phyloP scores from a whole-genome alignment of 2,113 vertebrate genomes.

The Oryzias woworae region DNA sequence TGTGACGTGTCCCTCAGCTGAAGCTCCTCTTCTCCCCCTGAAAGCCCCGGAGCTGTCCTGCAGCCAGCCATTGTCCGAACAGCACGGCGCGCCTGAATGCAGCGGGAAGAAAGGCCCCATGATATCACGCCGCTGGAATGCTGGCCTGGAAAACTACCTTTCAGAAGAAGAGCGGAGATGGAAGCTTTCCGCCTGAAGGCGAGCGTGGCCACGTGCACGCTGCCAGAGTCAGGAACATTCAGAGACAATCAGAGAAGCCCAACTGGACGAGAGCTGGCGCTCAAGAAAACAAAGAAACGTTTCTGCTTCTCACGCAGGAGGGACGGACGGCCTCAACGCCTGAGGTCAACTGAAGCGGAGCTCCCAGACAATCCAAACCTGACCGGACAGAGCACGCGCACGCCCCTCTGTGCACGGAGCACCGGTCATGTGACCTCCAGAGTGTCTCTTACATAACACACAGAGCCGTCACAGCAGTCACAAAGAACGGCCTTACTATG shows the following conservation, averaged over 20 bases:
- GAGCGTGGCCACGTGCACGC: no score
- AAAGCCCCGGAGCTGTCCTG: background rate
- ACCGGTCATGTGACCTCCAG: no score
- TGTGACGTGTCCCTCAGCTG: background rate
- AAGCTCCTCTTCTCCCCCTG: background rate
- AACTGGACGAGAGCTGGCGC: background rate
- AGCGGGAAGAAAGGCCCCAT: background rate
- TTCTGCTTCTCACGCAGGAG: background rate
- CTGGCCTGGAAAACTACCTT: background rate
- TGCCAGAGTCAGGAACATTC: background rate
- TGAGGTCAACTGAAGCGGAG: no score
- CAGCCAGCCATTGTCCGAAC: constrained; percentile 7
- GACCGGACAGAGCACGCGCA: no score
- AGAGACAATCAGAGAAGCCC: background rate
- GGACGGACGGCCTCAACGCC: no score
- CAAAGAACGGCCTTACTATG: no score
- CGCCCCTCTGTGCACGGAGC: no score
- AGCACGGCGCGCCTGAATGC: background rate
- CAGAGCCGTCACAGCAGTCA: no score
- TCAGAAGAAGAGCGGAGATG: background rate
- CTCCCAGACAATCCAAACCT: no score
- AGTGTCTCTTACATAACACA: no score
- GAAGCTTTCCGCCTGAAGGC: background rate
- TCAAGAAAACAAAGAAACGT: background rate
- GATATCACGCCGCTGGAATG: constrained; percentile 13